Conservation (phyloP, 2,797 vertebrate genomes). For the Sorex maritimensis region DNA sequence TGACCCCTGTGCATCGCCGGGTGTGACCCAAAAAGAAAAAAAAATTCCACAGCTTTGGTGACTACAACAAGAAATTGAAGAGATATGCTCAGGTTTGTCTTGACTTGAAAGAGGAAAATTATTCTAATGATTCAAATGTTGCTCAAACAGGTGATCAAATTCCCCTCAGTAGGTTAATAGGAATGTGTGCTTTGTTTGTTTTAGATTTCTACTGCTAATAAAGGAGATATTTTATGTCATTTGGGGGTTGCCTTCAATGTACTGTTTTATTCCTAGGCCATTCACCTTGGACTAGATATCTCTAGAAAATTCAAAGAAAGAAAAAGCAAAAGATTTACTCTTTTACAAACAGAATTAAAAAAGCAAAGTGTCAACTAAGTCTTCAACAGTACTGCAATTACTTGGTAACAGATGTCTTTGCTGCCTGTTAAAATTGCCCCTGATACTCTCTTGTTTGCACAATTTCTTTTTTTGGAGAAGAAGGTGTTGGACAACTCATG, state of each 20-base stretch:
- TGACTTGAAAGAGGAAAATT: conserved; percentile 29
- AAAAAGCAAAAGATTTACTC: too few relatives aligned
- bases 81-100: neutral
- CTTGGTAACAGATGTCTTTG: neutral
- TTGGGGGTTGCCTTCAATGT: neutral
- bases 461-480: too few relatives aligned
- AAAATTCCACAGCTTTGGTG: neutral
- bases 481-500: too few relatives aligned
- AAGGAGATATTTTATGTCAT: neutral
- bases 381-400: neutral
- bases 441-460: too few relatives aligned
- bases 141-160: neutral
- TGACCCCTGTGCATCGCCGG: too few relatives aligned
- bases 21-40: too few relatives aligned
- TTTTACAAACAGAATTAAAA: neutral
- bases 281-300: neutral
- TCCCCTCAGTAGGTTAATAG: neutral
- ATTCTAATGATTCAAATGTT: neutral
- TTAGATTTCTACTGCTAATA: neutral
- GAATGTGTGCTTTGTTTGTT: too few relatives aligned
- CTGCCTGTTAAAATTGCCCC: too few relatives aligned
- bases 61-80: neutral
- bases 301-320: too few relatives aligned
- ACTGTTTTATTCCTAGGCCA: neutral
- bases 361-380: conserved; percentile 3